phyloP scores from a whole-genome alignment of 2,888 invertebrate genomes.

The Anticlea derivata region DNA sequence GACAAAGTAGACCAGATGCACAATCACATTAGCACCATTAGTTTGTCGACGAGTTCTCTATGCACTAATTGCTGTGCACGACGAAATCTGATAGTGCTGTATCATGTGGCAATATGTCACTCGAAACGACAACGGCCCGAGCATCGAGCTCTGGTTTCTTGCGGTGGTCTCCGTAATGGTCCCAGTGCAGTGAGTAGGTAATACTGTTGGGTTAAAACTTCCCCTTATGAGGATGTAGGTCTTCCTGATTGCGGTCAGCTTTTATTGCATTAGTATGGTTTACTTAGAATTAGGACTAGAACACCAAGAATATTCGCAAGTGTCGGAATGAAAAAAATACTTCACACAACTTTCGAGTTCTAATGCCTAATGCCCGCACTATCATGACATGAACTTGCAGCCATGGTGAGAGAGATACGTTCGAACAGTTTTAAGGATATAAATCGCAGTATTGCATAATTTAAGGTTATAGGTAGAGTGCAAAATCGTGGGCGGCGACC shows the following conservation, averaged over 20 bases:
- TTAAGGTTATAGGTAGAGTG: neutral
- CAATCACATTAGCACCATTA: slow-evolving; percentile 32
- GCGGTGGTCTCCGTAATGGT: slow-evolving; percentile 61
- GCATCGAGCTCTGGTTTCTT: slow-evolving; percentile 59
- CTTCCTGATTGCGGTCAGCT: slow-evolving; percentile 25
- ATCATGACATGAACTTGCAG: slow-evolving; percentile 14
- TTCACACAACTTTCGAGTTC: too few species aligned
- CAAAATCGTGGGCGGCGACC: slow-evolving; percentile 1
- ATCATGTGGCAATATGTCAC: slow-evolving; percentile 70
- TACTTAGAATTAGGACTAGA: neutral
- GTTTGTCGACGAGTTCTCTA: slow-evolving; percentile 49
- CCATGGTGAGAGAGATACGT: slow-evolving; percentile 3
- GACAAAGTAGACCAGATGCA: slow-evolving; percentile 36
- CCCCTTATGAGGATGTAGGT: slow-evolving; percentile 36
- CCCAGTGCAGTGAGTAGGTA: slow-evolving; percentile 36
- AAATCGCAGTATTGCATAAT: slow-evolving; percentile 1
- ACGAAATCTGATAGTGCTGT: slow-evolving; percentile 65
- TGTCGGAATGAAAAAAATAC: too few species aligned
- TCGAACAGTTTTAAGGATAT: slow-evolving; percentile 4
- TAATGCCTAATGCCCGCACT: slow-evolving; percentile 4
- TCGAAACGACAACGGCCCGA: slow-evolving; percentile 54
- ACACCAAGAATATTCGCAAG: neutral
- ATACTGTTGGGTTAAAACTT: slow-evolving; percentile 54
- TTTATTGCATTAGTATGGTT: slow-evolving; percentile 10
- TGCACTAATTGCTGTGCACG: slow-evolving; percentile 67